Percentiles rank a stretch among this genome's conserved stretches.
Conservation (phyloP, 1,140 invertebrate species). For the Diorhabda sublineata region DNA sequence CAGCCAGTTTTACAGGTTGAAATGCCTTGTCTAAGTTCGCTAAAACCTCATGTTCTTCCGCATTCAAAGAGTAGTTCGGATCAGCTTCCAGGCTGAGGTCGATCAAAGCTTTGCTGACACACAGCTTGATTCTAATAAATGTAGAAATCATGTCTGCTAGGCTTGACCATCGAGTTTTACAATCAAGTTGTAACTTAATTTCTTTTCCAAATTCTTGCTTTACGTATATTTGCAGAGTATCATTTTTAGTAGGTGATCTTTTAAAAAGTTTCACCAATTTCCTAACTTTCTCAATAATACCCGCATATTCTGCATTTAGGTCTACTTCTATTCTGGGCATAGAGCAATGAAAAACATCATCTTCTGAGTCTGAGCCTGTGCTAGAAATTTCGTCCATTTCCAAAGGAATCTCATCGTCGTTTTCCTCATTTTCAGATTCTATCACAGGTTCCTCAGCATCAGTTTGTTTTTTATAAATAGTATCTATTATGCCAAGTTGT, state of each 20-base stretch:
- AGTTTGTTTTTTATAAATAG: slow-evolving; percentile 21
- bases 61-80: slow-evolving; percentile 19
- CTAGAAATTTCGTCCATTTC: slow-evolving; percentile 7
- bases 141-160: slow-evolving; percentile 13
- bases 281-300: slow-evolving; percentile 18
- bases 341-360: slow-evolving; percentile 10
- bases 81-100: slow-evolving; percentile 14
- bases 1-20: slow-evolving; percentile 18
- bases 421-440: slow-evolving; percentile 16
- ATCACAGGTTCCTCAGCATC: slow-evolving; percentile 15
- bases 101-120: slow-evolving; percentile 20
- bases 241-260: slow-evolving; percentile 13
- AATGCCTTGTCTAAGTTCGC: slow-evolving; percentile 12
- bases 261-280: slow-evolving; percentile 13
- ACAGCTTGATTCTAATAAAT: slow-evolving; percentile 18
- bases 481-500: slow-evolving; percentile 19
- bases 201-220: slow-evolving; percentile 18
- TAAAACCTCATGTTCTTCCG: slow-evolving; percentile 14
- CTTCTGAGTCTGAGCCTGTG: slow-evolving; percentile 10
- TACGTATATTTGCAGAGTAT: slow-evolving; percentile 17
- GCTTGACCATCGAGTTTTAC: slow-evolving; percentile 17
- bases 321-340: slow-evolving; percentile 18
- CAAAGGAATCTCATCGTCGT: slow-evolving; percentile 16
- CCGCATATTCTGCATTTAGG: slow-evolving; percentile 17
- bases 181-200: slow-evolving; percentile 15